Conservation (phyloP, 2,888 invertebrate genomes). For the Chorisops tibialis region DNA sequence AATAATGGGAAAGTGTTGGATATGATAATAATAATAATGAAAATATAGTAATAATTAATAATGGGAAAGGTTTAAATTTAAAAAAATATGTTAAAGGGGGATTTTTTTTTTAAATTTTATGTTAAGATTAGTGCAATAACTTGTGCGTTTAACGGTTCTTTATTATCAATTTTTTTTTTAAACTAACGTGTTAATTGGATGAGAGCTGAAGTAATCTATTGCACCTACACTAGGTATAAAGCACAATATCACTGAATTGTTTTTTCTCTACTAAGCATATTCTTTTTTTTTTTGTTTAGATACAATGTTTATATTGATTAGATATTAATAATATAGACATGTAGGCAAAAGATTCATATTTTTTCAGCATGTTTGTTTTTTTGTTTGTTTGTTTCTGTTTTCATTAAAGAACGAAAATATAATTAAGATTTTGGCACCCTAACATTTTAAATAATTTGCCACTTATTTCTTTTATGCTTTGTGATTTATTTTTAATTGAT, state of each 20-base stretch:
- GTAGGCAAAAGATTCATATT: slow-evolving; percentile 16
- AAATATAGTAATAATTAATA: not conserved
- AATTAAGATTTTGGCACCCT: slow-evolving; percentile 34
- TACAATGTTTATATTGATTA: not conserved
- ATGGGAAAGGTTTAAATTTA: not conserved
- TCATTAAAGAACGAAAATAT: slow-evolving; percentile 20
- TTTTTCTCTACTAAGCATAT: slow-evolving; percentile 12
- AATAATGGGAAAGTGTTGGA: not conserved
- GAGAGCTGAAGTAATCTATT: slow-evolving; percentile 46
- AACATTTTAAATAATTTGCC: slow-evolving; percentile 29
- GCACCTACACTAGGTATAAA: slow-evolving; percentile 54
- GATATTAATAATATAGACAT: slow-evolving; percentile 8
- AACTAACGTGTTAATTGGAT: slow-evolving; percentile 34
- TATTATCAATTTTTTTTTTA: slow-evolving; percentile 12
- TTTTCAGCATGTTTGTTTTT: slow-evolving; percentile 7
- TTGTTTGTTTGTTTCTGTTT: not conserved
- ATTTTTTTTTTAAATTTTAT: not conserved
- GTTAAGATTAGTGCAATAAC: slow-evolving; percentile 5
- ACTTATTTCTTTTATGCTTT: slow-evolving; percentile 18
- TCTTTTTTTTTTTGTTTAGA: slow-evolving; percentile 1
- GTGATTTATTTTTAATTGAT: slow-evolving; percentile 1
- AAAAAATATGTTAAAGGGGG: not conserved
- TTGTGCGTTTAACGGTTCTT: slow-evolving; percentile 20
- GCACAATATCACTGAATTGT: slow-evolving; percentile 54
- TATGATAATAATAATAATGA: not conserved